Evolutionary conservation across 2,797 vertebrate genomes (phyloP).

Genomic region (Poliocrania exsul): DNA sequence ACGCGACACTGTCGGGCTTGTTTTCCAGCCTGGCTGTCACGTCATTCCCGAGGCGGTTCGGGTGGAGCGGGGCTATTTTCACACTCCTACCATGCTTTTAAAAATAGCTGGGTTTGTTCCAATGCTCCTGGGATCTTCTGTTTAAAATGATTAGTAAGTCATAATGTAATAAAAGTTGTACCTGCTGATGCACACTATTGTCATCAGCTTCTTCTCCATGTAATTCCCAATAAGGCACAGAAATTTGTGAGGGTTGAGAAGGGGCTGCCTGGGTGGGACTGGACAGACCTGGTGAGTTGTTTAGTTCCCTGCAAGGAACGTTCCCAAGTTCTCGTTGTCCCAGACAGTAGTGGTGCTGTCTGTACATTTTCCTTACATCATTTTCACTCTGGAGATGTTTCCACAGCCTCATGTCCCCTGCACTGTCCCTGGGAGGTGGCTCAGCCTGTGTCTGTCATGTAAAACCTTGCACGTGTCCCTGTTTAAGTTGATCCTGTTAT

Average conservation of each 20-base stretch:
- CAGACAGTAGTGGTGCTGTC: background rate
- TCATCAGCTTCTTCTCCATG: background rate
- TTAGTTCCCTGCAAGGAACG: background rate
- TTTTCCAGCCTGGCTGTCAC: background rate
- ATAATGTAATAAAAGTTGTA: background rate
- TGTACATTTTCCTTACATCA: rapidly evolving
- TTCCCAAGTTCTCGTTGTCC: background rate
- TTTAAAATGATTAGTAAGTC: background rate
- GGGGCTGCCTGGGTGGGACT: background rate
- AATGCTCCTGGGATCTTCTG: background rate
- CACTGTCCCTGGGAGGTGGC: background rate
- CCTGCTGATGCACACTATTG: background rate
- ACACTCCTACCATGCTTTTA: background rate
- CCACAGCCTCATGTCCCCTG: rapidly evolving
- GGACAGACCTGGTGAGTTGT: rapidly evolving
- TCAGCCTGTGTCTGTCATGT: background rate
- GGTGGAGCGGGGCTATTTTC: background rate
- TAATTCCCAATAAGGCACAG: rapidly evolving
- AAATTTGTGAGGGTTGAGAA: background rate
- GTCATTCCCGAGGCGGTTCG: background rate
- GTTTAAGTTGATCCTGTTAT: background rate
- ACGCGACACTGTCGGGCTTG: rapidly evolving
- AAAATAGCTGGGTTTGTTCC: background rate
- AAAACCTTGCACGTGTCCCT: background rate
- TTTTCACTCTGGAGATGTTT: background rate